Conservation (phyloP, 2,888 invertebrate species). For the Pardosa pseudoannulata region DNA sequence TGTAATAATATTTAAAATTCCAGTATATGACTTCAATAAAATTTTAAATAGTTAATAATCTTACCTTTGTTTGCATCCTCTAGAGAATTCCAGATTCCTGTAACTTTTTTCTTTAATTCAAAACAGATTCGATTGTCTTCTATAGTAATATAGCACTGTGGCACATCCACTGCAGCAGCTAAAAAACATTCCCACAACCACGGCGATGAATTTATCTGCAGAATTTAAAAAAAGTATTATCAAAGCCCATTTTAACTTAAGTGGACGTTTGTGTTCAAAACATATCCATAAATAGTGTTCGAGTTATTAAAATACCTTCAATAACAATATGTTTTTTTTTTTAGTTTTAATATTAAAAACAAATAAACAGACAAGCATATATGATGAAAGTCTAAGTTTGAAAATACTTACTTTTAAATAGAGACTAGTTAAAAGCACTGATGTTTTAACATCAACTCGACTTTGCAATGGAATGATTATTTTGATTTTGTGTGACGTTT, state of each 20-base stretch:
- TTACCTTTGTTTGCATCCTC: conserved; percentile 35
- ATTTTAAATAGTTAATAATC: too few species aligned
- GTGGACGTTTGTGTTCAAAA: too few species aligned
- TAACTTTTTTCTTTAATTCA: conserved; percentile 28
- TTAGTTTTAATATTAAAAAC: too few species aligned
- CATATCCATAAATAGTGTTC: too few species aligned
- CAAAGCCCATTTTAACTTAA: too few species aligned
- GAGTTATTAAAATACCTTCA: too few species aligned
- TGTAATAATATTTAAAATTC: too few species aligned
- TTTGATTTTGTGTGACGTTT: conserved; percentile 43
- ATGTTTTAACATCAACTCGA: conserved; percentile 33
- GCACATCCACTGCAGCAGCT: conserved; percentile 14
- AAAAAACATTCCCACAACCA: conserved; percentile 60
- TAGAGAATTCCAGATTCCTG: conserved; percentile 28
- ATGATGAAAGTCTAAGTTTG: too few species aligned
- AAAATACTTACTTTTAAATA: conserved; percentile 59
- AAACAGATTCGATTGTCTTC: conserved; percentile 20
- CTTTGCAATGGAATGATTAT: conserved; percentile 34
- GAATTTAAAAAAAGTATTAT: neutral
- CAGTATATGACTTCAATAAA: too few species aligned
- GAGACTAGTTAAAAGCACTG: conserved; percentile 24
- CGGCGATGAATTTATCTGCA: conserved; percentile 50
- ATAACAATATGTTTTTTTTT: too few species aligned
- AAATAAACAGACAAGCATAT: too few species aligned
- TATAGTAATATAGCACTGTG: conserved; percentile 16